These are phyloP conservation scores for Mechanitis messenoides DNA, from an alignment of 2,888 invertebrate genomes.

Conservation along the genomic window DNA sequence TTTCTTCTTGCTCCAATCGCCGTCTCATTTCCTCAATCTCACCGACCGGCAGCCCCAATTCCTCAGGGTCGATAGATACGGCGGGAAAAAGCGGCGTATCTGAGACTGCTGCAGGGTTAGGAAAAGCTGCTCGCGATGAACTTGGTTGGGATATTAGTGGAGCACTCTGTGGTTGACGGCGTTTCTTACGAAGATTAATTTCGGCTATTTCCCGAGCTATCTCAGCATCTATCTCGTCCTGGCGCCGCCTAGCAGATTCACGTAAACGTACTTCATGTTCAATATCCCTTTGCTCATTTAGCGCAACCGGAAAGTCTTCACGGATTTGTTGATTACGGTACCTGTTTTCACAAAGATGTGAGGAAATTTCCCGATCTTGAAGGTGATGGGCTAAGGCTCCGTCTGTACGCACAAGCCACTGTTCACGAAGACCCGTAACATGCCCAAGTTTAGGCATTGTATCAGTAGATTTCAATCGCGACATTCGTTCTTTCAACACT, in stretches of 20 bases:
- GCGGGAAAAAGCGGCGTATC: slow-evolving; percentile 37
- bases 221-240: slow-evolving; percentile 68
- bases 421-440: slow-evolving; percentile 67
- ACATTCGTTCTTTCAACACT: slow-evolving; percentile 40
- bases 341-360: slow-evolving; percentile 68
- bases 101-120: slow-evolving; percentile 39
- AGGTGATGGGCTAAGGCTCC: slow-evolving; percentile 68
- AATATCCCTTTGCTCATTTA: slow-evolving; percentile 61
- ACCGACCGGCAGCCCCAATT: slow-evolving; percentile 57
- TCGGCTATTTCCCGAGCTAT: slow-evolving; percentile 70
- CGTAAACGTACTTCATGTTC: slow-evolving; percentile 59
- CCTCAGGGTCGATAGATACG: slow-evolving; percentile 45
- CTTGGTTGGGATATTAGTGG: slow-evolving; percentile 50
- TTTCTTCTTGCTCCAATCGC: slow-evolving; percentile 65
- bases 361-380: slow-evolving; percentile 70
- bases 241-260: slow-evolving; percentile 57
- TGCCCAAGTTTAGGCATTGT: slow-evolving; percentile 71
- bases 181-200: slow-evolving; percentile 62
- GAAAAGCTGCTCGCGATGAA: slow-evolving; percentile 46
- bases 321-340: slow-evolving; percentile 70
- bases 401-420: slow-evolving; percentile 69
- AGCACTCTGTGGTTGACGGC: slow-evolving; percentile 50
- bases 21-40: slow-evolving; percentile 63
- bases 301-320: slow-evolving; percentile 69
- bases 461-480: slow-evolving; percentile 60